phyloP scores from a whole-genome alignment of 2,113 vertebrate genomes.

The Nicator chloris region DNA sequence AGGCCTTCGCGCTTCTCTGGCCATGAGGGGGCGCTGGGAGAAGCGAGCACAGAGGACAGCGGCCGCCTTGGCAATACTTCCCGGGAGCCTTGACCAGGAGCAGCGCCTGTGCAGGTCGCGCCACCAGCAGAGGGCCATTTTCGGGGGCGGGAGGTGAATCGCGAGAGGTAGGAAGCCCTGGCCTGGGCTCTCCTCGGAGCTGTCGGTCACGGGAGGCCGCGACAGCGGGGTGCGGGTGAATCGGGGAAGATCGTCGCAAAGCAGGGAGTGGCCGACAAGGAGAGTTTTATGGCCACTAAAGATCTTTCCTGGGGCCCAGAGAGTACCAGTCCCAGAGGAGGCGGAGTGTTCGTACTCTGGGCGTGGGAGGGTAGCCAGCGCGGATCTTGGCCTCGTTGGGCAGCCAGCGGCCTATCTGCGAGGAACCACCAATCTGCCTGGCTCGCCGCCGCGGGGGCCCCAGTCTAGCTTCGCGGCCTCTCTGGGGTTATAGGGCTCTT shows the following conservation, averaged over 20 bases:
- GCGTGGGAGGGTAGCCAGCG: neutral
- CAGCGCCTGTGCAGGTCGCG: neutral
- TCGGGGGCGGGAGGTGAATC: neutral
- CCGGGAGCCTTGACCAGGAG: neutral
- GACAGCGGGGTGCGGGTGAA: neutral
- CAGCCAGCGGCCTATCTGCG: neutral
- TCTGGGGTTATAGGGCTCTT: slow-evolving; percentile 58
- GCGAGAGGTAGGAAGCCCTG: neutral
- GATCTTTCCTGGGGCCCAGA: neutral
- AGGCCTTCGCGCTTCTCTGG: neutral
- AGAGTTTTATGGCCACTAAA: neutral
- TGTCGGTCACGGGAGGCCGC: neutral
- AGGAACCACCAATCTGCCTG: neutral
- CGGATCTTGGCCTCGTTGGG: neutral
- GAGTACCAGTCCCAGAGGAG: neutral
- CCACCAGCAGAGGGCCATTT: neutral
- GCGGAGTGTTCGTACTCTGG: neutral
- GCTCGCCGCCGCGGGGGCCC: neutral
- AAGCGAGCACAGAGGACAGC: neutral
- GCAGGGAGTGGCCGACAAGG: neutral
- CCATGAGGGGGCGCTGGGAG: neutral
- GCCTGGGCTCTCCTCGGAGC: neutral
- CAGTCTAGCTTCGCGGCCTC: slow-evolving; percentile 23
- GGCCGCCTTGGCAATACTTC: neutral
- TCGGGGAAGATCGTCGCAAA: neutral